These are phyloP conservation scores for Campylomormyrus tamandua DNA, from an alignment of 2,113 vertebrate genomes.

Conservation along the genomic window DNA sequence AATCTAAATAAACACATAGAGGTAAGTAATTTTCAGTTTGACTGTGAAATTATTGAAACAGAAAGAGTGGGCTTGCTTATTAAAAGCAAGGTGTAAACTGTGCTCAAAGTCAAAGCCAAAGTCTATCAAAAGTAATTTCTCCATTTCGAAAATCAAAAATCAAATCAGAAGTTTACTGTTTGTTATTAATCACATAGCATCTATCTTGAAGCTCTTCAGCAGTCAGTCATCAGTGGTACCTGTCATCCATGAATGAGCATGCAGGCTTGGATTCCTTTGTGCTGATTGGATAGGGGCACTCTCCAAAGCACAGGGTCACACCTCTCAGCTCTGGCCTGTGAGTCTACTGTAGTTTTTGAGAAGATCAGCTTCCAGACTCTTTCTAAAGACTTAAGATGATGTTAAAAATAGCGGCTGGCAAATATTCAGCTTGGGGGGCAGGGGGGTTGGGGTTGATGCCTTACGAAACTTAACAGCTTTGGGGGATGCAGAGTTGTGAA, in stretches of 20 bases:
- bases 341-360: not conserved
- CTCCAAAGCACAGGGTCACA: not conserved
- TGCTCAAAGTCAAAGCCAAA: not conserved
- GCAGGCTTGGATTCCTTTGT: not conserved
- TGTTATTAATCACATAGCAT: not conserved
- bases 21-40: too few species aligned
- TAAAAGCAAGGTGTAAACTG: not conserved
- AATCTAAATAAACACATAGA: too few species aligned
- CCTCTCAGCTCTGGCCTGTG: not conserved
- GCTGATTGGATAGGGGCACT: not conserved
- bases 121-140: not conserved
- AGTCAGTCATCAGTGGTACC: not conserved
- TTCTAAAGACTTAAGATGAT: constrained; percentile 28
- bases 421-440: not conserved
- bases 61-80: not conserved
- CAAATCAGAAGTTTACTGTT: not conserved
- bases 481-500: not conserved
- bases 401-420: constrained; percentile 33
- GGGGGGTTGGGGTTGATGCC: not conserved
- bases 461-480: constrained; percentile 9
- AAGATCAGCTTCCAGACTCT: constrained; percentile 1
- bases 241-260: not conserved
- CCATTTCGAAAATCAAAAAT: not conserved
- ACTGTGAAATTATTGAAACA: too few species aligned
- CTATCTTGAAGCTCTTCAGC: not conserved